Evolutionary conservation across 2,113 vertebrate genomes (phyloP), one percentile per base, ranked within the genome.

Genomic region (Myotis lucifugus): DNA sequence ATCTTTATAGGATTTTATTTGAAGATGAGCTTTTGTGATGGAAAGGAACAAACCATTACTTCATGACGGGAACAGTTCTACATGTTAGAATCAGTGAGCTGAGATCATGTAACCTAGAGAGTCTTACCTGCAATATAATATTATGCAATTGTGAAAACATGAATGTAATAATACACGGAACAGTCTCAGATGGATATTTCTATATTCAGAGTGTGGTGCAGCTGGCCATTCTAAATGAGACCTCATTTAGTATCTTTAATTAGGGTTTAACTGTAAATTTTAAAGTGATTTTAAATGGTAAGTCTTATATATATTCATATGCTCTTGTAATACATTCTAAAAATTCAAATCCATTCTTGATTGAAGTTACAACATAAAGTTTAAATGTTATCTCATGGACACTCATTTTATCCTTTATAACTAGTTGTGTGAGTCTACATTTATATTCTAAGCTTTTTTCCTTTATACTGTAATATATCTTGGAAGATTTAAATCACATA

Each of bases 181-280:
- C 2, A 93, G 23, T 42, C 37, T 85, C 19, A 23, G 6, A 34
- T 54, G 23, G 29, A 64, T 50, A 52, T 84, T 88, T 95, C 93
- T 84, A 72, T 85, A 95, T 91, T 95, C 52, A 52, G 27, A 86
- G 13, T 11, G 8, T 85, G 54, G 48, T 25, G 27, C 2, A 88
- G 66, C 15, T 73, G 86, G 37, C 21, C 69, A 82, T 82, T 82
- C 73, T 95, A 72, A 97, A 95, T 61, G 61, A 96, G 32, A 67
- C 48, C 72, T 94, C 89, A 95, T 96, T 97, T 91, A 91, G 6
- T 88, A 32, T 74, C 54, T 93, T 93, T 96, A 97, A 97, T 96
- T 97, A 93, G n/a, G 21, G 34, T 92, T 96, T 96, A 96, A 86
- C 76, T 91, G 29, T 81, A 88, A 87, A 29, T 90, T 91, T 94